Evolutionary conservation across 30 jellyfish, hydroid and myxozoan genomes (phyloP).

Genomic region (Cassiopea xamachana): DNA sequence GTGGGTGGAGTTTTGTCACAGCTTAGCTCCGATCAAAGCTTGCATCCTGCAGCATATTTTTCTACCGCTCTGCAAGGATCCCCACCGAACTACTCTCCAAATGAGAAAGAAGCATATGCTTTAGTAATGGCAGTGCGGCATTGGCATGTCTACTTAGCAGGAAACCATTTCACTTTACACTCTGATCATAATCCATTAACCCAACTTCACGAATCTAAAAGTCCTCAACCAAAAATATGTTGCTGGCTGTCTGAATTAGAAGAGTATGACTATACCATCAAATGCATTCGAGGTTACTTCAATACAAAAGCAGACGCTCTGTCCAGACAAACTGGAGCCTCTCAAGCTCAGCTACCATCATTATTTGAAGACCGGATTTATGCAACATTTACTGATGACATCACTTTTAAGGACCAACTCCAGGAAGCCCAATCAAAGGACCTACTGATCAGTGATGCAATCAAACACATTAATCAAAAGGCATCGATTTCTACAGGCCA

Average conservation of each 20-base stretch:
- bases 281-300: conserved; percentile 4
- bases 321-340: conserved; percentile 28
- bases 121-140: conserved; percentile 26
- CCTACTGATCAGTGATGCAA: background rate
- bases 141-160: conserved; percentile 53
- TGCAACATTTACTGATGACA: background rate
- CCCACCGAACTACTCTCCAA: conserved; percentile 42
- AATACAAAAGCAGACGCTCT: conserved; percentile 47
- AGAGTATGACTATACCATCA: conserved; percentile 8
- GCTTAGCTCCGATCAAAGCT: background rate
- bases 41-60: conserved; percentile 41
- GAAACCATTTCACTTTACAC: conserved; percentile 26
- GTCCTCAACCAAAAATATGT: conserved; percentile 29
- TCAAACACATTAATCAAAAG: background rate
- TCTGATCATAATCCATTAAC: conserved; percentile 48
- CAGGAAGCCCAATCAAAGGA: background rate
- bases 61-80: conserved; percentile 21
- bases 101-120: conserved; percentile 44
- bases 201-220: conserved; percentile 24
- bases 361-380: conserved; percentile 24
- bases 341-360: background rate
- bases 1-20: conserved; percentile 44
- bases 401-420: background rate
- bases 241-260: conserved; percentile 39
- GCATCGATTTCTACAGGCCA: background rate